A percentile compares a stretch with the other conserved stretches of the same genome.
Conservation (phyloP, 2,888 invertebrate genomes). For the Suillia variegata region DNA sequence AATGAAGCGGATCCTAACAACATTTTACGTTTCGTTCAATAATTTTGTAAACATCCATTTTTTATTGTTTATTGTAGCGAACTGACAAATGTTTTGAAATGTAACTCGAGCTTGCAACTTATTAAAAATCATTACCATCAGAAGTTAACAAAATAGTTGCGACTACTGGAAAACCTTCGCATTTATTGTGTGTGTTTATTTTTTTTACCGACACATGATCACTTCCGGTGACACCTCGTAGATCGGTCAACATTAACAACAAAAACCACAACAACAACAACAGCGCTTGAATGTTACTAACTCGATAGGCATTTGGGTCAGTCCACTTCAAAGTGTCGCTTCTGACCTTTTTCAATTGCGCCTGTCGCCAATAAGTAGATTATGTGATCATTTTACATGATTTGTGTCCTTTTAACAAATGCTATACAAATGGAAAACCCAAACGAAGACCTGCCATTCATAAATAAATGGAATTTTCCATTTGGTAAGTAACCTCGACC, state of each 20-base stretch:
- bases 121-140: no score
- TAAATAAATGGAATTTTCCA: not conserved
- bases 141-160: no score
- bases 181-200: no score
- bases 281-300: no score
- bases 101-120: not conserved
- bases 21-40: no score
- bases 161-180: no score
- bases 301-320: no score
- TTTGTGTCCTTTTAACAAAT: not conserved
- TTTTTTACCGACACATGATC: no score
- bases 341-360: constrained; percentile 21
- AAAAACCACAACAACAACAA: no score
- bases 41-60: no score
- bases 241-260: no score
- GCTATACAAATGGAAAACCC: not conserved
- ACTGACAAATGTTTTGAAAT: not conserved
- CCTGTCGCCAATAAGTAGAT: constrained; percentile 16
- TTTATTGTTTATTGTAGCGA: not conserved
- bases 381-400: constrained; percentile 7
- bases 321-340: not conserved
- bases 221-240: not conserved
- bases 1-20: no score
- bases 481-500: not conserved
- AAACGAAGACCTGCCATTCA: not conserved